Evolutionary conservation across 2,888 invertebrate species (phyloP).

Genomic region (Mactromeris polynyma): DNA sequence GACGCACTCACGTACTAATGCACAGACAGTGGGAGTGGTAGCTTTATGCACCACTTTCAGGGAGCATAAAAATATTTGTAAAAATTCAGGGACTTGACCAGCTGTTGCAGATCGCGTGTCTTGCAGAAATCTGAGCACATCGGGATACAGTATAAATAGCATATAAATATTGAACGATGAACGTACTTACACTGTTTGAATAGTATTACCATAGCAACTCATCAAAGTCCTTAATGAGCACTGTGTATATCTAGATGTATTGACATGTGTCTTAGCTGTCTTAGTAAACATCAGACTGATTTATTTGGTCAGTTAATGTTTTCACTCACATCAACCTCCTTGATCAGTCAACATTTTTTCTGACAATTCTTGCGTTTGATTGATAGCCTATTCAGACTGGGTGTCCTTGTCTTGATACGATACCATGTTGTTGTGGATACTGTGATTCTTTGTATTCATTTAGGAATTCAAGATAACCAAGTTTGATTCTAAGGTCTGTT

Average conservation of each 20-base stretch:
- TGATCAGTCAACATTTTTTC: neutral
- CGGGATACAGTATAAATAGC: neutral
- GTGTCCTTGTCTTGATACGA: too few species aligned
- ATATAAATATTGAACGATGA: neutral
- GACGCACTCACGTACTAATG: too few species aligned
- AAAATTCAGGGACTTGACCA: neutral
- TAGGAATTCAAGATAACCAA: too few species aligned
- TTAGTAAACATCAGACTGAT: neutral
- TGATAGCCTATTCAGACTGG: too few species aligned
- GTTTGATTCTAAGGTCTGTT: too few species aligned
- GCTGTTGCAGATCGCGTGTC: neutral
- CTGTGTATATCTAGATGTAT: conserved; percentile 12
- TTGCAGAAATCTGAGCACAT: neutral
- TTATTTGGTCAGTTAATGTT: neutral
- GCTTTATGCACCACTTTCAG: too few species aligned
- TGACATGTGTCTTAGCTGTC: neutral
- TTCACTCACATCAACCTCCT: neutral
- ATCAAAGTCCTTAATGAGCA: neutral
- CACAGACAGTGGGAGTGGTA: too few species aligned
- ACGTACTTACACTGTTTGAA: neutral
- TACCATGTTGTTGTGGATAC: too few species aligned
- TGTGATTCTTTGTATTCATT: too few species aligned
- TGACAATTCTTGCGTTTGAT: neutral
- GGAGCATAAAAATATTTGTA: too few species aligned
- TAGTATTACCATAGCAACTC: neutral